Evolutionary conservation across 2,797 vertebrate species (phyloP).

Genomic region (Lagorchestes hirsutus): DNA sequence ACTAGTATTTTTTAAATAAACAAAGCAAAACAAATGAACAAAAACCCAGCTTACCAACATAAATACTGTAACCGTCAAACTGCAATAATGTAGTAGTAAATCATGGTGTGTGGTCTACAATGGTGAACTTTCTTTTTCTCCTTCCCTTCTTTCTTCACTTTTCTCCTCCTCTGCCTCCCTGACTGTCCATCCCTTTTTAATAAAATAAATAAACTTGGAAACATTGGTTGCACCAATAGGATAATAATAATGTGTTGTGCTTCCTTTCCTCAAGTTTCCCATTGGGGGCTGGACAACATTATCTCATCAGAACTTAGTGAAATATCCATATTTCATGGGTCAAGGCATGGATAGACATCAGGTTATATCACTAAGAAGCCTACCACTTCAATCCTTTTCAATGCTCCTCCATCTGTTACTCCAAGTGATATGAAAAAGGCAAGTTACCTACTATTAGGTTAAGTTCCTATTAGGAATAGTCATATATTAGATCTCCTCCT

Average conservation of each 20-base stretch:
- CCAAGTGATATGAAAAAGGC: not conserved
- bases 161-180: not conserved
- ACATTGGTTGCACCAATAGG: not conserved
- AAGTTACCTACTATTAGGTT: not conserved
- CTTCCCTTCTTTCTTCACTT: not conserved
- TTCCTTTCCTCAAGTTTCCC: not conserved
- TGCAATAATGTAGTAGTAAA: fast-evolving
- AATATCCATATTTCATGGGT: not conserved
- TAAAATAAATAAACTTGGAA: not conserved
- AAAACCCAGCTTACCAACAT: not conserved
- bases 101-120: fast-evolving
- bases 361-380: fast-evolving
- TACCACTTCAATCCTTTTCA: not conserved
- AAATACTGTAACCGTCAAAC: fast-evolving
- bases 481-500: not conserved
- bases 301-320: not conserved
- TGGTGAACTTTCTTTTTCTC: not conserved
- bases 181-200: not conserved
- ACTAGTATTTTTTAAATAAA: slow-evolving; percentile 19
- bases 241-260: not conserved
- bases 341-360: not conserved
- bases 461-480: not conserved
- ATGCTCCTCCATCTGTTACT: not conserved
- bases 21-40: not conserved
- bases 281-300: fast-evolving